A percentile compares a stretch with the other conserved stretches of the same genome.
These are phyloP conservation scores for Porites rus DNA, from an alignment of 92 coral and sea anemone genomes.

Conservation along the genomic window DNA sequence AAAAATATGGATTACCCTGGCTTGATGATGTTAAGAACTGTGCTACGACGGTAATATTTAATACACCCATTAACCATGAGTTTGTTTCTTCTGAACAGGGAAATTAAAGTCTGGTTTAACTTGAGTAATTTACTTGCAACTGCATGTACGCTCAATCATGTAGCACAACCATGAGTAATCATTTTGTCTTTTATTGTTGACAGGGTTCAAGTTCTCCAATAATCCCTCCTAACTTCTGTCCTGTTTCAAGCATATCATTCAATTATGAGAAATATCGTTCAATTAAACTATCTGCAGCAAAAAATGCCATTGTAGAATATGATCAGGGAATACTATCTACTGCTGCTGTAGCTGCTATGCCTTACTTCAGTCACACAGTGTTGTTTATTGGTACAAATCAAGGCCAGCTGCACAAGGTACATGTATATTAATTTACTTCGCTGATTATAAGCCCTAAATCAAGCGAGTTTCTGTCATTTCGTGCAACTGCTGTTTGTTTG, in stretches of 20 bases:
- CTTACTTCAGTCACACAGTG: conserved; percentile 66
- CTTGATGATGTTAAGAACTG: neutral
- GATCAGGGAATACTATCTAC: conserved; percentile 50
- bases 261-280: conserved; percentile 59
- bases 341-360: conserved; percentile 53
- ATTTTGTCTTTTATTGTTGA: neutral
- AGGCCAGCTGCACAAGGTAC: conserved; percentile 79
- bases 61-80: neutral
- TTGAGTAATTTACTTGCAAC: too few species aligned
- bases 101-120: too few species aligned
- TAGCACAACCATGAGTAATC: too few species aligned
- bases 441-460: too few species aligned
- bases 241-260: too few species aligned
- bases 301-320: conserved; percentile 62
- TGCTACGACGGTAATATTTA: neutral
- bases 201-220: too few species aligned
- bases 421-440: neutral
- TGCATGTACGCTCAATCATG: too few species aligned
- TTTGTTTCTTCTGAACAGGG: too few species aligned
- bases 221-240: neutral
- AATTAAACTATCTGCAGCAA: conserved; percentile 17
- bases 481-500: too few species aligned
- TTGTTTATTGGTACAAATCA: conserved; percentile 67
- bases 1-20: conserved; percentile 71
- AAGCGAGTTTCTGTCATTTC: too few species aligned